Base-by-base conservation (phyloP, 2,888 invertebrate genomes). In the Apodemia hepburni region DNA sequence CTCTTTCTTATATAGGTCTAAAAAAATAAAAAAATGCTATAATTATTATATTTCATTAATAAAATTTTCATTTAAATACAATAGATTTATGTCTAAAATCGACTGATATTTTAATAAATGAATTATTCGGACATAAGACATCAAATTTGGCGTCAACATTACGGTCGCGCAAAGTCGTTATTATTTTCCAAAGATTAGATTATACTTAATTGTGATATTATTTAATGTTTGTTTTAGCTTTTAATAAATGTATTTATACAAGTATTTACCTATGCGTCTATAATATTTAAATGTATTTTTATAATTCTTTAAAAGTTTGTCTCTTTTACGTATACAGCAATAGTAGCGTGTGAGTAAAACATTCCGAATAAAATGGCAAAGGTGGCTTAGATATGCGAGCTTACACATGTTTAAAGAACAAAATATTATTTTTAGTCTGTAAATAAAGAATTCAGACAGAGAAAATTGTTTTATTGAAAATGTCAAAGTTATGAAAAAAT, bases 371-470 rank as follows among this genome's bases (percentile, higher is more conserved):
- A 45, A 22, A 42, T 15, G 42, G 59, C 22, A 22, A 38, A 35
- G 18, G 15, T 22, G 38, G 42, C 42, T 59, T 59, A 38, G 22
- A 12, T n/a, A 27, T 42, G 61, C 61, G 65, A 62, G 68, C 68
- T 67, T 66, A 64, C 59, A 61, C 51, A 45, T 42, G 58, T 64
- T 47, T 58, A 45, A 61, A 64, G 63, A 61, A 62, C 54, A 57
- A 66, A 66, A 61, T 63, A 60, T 61, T 61, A 65, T 63, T 65
- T 42, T 58, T 61, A 64, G 57, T 61, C 62, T 72, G 71, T 71
- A 72, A 71, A 71, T 72, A 72, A 81, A 79, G 71, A 65, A 71
- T 66, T 71, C 71, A 70, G 69, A 66, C 69, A 63, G 67, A 69
- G 27, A 54, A 54, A 15, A 27, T 1, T 54, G 51, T 54, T 54